Evolutionary conservation across 2,888 invertebrate genomes (phyloP), one percentile per base, ranked within the genome.

Genomic region (Tenthredo distinguenda): DNA sequence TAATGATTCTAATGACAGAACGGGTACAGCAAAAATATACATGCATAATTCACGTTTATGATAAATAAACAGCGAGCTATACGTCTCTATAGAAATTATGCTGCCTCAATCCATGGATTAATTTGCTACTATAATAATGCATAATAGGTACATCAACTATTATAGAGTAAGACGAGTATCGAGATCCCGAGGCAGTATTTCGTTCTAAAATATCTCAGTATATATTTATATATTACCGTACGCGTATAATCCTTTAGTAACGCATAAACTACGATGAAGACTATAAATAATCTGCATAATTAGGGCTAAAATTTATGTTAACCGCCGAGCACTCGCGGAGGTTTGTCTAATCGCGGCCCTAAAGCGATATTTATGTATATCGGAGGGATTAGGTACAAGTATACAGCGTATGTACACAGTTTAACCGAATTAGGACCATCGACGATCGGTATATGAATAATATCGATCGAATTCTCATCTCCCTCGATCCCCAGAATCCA

Each of bases 211-310:
- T 34, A 15, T 15, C 6, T 10, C 5, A 26, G 34, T 18, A 34
- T 18, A 34, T 1, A 68, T 18, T 5, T 26, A 55, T 18, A 6
- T n/a, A 50, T n/a, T 50, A n/a, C 43, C 6, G 18, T 50, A 50
- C 6, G 50, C 12, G 10, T n/a, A 50, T n/a, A 50, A 6, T 1
- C 21, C 15, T 34, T 34, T 31, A 68, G 65, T 68, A 26, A 68
- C 31, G 10, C 15, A 68, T 37, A 71, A 71, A 18, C 34, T 62
- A 26, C 26, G 37, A 74, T 74, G 21, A 10, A n/a, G 18, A 74
- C 43, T 21, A 40, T 40, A 40, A 40, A 74, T 74, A 74, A 74
- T 74, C 40, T 74, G 43, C 72, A 74, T 43, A 74, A 74, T 74
- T 74, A 43, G 37, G 26, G 43, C 18, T n/a, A 74, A 74, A 40